phyloP scores from a whole-genome alignment of 2,888 invertebrate species.

The Anticlea derivata region DNA sequence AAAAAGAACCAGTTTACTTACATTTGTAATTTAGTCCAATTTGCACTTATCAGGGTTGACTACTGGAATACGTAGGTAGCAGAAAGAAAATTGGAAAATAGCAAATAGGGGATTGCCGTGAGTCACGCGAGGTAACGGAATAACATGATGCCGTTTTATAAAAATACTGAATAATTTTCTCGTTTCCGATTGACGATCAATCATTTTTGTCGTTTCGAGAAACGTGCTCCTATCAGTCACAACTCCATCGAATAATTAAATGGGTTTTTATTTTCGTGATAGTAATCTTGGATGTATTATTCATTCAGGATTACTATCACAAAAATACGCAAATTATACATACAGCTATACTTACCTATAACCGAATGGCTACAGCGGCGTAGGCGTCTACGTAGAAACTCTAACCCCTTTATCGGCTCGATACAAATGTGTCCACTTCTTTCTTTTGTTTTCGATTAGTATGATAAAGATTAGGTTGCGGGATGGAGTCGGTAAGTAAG shows the following conservation, averaged over 20 bases:
- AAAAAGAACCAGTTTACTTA: slow-evolving; percentile 19
- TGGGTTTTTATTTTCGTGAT: neutral
- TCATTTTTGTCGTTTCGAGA: slow-evolving; percentile 23
- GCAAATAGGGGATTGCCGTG: slow-evolving; percentile 28
- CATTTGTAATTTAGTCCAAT: slow-evolving; percentile 25
- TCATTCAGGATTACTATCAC: neutral
- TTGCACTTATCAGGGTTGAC: slow-evolving; percentile 22
- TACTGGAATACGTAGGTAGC: slow-evolving; percentile 17
- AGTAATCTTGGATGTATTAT: too few relatives aligned
- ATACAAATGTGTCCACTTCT: too few relatives aligned
- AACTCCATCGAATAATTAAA: slow-evolving; percentile 5
- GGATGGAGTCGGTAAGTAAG: too few relatives aligned
- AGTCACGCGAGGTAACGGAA: slow-evolving; percentile 22
- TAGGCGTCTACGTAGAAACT: too few relatives aligned
- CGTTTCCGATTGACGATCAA: slow-evolving; percentile 20
- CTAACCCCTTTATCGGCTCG: too few relatives aligned
- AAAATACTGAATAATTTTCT: slow-evolving; percentile 24
- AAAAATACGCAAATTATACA: neutral
- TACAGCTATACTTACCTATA: too few relatives aligned
- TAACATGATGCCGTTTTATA: slow-evolving; percentile 21
- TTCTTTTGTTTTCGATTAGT: too few relatives aligned
- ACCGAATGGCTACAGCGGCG: too few relatives aligned
- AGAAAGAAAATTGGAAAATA: slow-evolving; percentile 23
- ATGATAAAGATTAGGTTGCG: too few relatives aligned
- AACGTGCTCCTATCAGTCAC: slow-evolving; percentile 9